Conservation (phyloP, 1,140 invertebrate genomes). For the Stenopsyche tienmushanensis region DNA sequence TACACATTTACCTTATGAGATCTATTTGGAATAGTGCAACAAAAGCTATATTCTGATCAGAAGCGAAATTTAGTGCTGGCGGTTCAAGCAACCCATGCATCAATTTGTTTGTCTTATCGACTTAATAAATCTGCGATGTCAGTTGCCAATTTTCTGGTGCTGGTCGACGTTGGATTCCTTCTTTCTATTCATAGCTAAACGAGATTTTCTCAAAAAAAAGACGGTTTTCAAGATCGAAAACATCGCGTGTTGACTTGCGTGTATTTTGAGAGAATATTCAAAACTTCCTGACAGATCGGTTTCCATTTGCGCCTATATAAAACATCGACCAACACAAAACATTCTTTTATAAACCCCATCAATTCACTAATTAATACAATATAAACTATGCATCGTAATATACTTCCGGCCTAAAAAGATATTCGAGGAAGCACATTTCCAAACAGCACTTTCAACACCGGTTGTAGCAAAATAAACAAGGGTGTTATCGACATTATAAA, state of each 20-base stretch:
- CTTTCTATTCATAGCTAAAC: slow-evolving; percentile 26
- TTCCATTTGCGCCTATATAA: no score
- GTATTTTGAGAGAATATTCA: no score
- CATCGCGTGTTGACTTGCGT: background rate
- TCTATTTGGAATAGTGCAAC: background rate
- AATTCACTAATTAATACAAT: no score
- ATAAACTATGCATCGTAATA: no score
- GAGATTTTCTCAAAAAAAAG: background rate
- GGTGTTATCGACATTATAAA: no score
- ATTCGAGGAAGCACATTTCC: no score
- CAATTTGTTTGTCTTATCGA: slow-evolving; percentile 36
- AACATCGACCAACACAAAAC: no score
- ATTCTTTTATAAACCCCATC: no score
- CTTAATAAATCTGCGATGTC: slow-evolving; percentile 35
- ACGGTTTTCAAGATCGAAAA: background rate
- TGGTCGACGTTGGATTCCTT: slow-evolving; percentile 14
- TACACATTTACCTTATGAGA: background rate
- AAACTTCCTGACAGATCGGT: no score
- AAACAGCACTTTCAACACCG: no score
- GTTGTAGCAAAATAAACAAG: no score
- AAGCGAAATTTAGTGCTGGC: slow-evolving; percentile 24
- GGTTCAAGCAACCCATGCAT: slow-evolving; percentile 33
- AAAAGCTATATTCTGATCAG: slow-evolving; percentile 12
- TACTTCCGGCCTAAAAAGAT: no score
- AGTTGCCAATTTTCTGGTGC: slow-evolving; percentile 34